A percentile compares a stretch with the other conserved stretches of the same genome.
Evolutionary conservation across 2,888 invertebrate species (phyloP).

Genomic region (Chloroclysta siterata): DNA sequence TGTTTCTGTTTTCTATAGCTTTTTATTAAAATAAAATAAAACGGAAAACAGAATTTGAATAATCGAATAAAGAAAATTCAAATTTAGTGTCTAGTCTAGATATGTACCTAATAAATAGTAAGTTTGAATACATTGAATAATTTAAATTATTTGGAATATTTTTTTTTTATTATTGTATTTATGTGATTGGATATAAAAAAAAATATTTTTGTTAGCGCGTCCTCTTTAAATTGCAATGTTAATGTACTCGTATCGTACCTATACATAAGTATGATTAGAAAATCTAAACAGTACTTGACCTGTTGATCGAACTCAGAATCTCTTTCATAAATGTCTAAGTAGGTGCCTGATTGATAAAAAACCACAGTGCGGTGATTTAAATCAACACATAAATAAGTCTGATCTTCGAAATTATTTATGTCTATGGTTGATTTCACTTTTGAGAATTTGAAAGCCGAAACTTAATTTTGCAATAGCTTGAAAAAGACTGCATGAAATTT

Average conservation of each 20-base stretch:
- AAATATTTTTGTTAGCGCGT: background rate
- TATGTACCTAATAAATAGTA: too few relatives aligned
- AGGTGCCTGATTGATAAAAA: constrained; percentile 30
- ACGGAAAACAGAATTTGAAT: too few relatives aligned
- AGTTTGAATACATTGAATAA: too few relatives aligned
- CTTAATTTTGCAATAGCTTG: constrained; percentile 9
- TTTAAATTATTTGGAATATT: too few relatives aligned
- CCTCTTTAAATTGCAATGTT: constrained; percentile 13
- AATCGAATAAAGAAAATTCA: too few relatives aligned
- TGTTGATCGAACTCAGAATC: constrained; percentile 40
- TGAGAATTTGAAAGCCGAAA: constrained; percentile 21
- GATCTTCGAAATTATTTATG: constrained; percentile 27
- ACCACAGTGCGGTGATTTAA: constrained; percentile 20
- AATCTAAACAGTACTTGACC: constrained; percentile 52
- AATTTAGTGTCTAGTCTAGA: too few relatives aligned
- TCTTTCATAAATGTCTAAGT: constrained; percentile 35
- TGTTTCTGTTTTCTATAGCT: too few relatives aligned
- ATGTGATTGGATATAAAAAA: constrained; percentile 1
- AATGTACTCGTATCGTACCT: background rate
- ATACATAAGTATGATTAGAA: constrained; percentile 42
- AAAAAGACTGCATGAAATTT: background rate
- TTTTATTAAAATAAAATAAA: too few relatives aligned
- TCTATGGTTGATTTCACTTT: constrained; percentile 15
- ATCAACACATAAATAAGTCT: constrained; percentile 29
- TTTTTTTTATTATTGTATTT: too few relatives aligned